These are phyloP conservation scores for Apeira syringaria DNA, from an alignment of 2,888 invertebrate species.

Conservation along the genomic window DNA sequence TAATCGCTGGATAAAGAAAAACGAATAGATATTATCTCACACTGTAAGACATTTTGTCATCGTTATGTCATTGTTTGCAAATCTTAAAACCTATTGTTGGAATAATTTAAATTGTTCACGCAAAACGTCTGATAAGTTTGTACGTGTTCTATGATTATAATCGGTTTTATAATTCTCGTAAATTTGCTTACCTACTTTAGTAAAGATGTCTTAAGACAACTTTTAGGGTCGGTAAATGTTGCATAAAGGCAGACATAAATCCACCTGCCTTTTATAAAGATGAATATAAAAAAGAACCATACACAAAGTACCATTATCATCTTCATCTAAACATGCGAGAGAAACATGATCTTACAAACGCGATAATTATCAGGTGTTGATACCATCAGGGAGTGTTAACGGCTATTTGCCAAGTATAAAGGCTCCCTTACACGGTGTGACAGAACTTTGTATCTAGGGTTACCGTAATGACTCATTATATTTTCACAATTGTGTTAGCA, in stretches of 20 bases:
- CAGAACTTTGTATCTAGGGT: slow-evolving; percentile 53
- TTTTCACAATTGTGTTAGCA: slow-evolving; percentile 52
- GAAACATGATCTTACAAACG: slow-evolving; percentile 34
- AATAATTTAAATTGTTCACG: too few species aligned
- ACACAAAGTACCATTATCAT: slow-evolving; percentile 25
- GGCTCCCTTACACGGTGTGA: slow-evolving; percentile 35
- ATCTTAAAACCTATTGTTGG: too few species aligned
- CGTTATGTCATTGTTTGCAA: too few species aligned
- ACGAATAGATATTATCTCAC: too few species aligned
- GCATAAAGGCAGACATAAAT: neutral
- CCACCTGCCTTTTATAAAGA: neutral
- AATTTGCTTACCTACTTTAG: too few species aligned
- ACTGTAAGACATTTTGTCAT: too few species aligned
- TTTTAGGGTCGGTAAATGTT: neutral
- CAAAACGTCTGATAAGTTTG: too few species aligned
- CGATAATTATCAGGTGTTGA: slow-evolving; percentile 34
- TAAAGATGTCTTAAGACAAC: too few species aligned
- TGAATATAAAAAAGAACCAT: slow-evolving; percentile 14
- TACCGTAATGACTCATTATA: slow-evolving; percentile 66
- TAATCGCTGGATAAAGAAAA: too few species aligned
- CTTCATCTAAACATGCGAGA: slow-evolving; percentile 26
- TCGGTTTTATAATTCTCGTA: too few species aligned
- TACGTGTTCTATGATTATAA: too few species aligned
- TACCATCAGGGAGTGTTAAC: slow-evolving; percentile 31
- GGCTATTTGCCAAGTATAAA: slow-evolving; percentile 31